Percentiles rank a stretch among this genome's conserved stretches.
phyloP scores from a whole-genome alignment of 2,888 invertebrate species.

The Melipona beecheii region DNA sequence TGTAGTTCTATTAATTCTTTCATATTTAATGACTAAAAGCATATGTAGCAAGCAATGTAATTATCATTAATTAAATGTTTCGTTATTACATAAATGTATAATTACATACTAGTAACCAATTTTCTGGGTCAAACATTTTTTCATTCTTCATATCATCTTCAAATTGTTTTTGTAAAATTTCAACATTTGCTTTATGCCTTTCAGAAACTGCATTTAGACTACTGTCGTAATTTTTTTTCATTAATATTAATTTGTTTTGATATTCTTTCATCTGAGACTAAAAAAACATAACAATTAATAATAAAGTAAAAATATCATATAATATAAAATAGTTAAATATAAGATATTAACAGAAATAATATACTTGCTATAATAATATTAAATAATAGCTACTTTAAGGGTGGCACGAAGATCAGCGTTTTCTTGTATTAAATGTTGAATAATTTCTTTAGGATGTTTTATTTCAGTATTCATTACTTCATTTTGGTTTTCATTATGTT shows the following conservation, averaged over 20 bases:
- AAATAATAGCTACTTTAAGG: conserved; percentile 54
- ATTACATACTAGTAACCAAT: conserved; percentile 68
- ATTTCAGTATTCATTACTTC: conserved; percentile 65
- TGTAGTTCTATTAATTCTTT: conserved; percentile 69
- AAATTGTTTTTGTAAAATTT: conserved; percentile 70
- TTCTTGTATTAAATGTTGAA: conserved; percentile 61
- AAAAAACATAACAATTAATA: background rate
- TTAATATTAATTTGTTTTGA: conserved; percentile 57
- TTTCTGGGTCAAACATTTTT: conserved; percentile 68
- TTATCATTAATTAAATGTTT: conserved; percentile 5
- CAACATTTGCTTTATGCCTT: conserved; percentile 73
- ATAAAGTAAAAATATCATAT: conserved; percentile 6
- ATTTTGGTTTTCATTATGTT: conserved; percentile 40
- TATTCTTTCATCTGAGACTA: conserved; percentile 58
- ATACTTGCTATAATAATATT: conserved; percentile 2
- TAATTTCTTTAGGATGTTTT: conserved; percentile 56
- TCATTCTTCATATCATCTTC: conserved; percentile 64
- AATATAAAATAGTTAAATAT: background rate
- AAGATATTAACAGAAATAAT: conserved; percentile 3
- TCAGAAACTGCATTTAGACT: conserved; percentile 64
- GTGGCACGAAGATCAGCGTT: conserved; percentile 58
- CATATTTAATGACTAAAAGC: conserved; percentile 67
- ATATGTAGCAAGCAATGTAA: background rate
- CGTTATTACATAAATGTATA: background rate
- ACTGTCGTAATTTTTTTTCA: conserved; percentile 72